Percentiles rank a stretch among this genome's conserved stretches.
Conservation (phyloP, 2,888 invertebrate genomes). For the Luffia ferchaultella region DNA sequence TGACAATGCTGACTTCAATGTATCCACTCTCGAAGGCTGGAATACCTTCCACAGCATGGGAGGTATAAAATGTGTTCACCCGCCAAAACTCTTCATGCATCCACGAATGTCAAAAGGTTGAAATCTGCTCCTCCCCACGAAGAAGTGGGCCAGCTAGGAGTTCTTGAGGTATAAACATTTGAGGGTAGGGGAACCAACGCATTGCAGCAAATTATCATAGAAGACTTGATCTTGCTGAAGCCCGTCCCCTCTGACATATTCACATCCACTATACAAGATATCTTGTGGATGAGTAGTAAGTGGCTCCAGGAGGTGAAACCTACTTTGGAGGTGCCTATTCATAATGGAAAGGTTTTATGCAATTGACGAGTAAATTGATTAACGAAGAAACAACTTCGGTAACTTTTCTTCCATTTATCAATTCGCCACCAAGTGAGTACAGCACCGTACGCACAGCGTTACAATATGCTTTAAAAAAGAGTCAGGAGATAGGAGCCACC, state of each 20-base stretch:
- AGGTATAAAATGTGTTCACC: conserved; percentile 15
- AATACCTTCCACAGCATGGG: conserved; percentile 17
- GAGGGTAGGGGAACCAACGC: too few relatives aligned
- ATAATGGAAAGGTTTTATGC: conserved; percentile 24
- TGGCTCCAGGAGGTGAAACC: conserved; percentile 18
- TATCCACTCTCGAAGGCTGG: conserved; percentile 16
- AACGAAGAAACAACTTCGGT: conserved; percentile 14
- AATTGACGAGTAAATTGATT: conserved; percentile 17
- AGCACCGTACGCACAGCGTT: conserved; percentile 18
- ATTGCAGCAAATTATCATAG: conserved; percentile 19
- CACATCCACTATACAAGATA: conserved; percentile 17
- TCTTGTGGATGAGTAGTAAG: conserved; percentile 22
- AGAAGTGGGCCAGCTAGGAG: conserved; percentile 19
- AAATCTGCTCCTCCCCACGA: conserved; percentile 5
- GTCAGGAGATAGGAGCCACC: conserved; percentile 18
- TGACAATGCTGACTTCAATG: conserved; percentile 20
- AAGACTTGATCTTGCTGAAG: conserved; percentile 13
- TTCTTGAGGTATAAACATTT: conserved; percentile 22
- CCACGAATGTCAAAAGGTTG: conserved; percentile 9
- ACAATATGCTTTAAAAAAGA: conserved; percentile 17
- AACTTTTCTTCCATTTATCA: conserved; percentile 16
- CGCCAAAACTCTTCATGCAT: conserved; percentile 11
- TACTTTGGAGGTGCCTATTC: too few relatives aligned
- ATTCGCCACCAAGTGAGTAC: conserved; percentile 15
- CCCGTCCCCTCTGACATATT: conserved; percentile 15